phyloP scores from a whole-genome alignment of 2,113 vertebrate genomes.

The Corythornis madagascariensis region DNA sequence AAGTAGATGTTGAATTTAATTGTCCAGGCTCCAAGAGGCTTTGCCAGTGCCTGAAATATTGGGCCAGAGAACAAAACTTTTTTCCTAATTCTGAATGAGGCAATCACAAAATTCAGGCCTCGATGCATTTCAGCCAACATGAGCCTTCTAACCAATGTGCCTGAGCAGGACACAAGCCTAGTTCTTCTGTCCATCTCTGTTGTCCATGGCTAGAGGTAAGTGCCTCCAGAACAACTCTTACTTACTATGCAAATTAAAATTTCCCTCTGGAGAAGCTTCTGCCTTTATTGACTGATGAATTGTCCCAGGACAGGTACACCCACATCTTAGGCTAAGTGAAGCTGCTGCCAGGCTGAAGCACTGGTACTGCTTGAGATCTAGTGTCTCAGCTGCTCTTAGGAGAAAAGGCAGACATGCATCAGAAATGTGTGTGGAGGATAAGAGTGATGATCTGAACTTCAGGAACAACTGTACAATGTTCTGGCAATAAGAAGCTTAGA shows the following conservation, averaged over 20 bases:
- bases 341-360: not conserved
- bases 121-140: not conserved
- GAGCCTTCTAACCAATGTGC: not conserved
- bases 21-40: not conserved
- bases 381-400: not conserved
- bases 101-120: not conserved
- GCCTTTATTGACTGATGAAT: not conserved
- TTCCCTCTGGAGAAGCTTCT: not conserved
- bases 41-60: not conserved
- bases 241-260: not conserved
- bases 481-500: not conserved
- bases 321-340: not conserved
- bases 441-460: not conserved
- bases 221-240: not conserved
- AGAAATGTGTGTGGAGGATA: not conserved
- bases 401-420: not conserved
- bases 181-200: not conserved
- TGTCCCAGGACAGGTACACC: not conserved
- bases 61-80: not conserved
- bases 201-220: not conserved
- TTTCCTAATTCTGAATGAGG: not conserved
- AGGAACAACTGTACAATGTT: not conserved
- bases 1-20: not conserved
- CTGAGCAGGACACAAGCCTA: not conserved
- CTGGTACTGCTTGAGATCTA: not conserved